phyloP scores from a whole-genome alignment of 2,888 invertebrate species.

The Eurytoma californica region DNA sequence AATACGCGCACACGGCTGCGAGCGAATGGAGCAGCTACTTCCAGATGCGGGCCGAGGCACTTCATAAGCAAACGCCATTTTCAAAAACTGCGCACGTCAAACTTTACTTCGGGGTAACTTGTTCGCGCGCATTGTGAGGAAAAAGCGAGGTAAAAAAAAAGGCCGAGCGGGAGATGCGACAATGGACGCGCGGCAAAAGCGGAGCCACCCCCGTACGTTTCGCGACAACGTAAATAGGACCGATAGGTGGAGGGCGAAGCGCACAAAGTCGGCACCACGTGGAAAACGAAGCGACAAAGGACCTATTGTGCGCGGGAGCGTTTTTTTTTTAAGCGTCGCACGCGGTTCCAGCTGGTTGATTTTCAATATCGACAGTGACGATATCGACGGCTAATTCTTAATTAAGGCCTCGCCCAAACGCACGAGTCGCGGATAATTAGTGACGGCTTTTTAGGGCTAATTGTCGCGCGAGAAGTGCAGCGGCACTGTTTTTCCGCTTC shows the following conservation, averaged over 20 bases:
- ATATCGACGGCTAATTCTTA: too few species aligned
- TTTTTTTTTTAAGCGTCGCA: background rate
- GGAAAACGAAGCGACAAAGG: slow-evolving; percentile 26
- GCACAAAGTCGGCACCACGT: too few species aligned
- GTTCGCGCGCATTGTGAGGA: background rate
- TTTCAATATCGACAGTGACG: too few species aligned
- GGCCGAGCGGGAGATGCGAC: slow-evolving; percentile 17
- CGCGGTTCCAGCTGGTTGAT: too few species aligned
- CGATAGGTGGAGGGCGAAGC: too few species aligned
- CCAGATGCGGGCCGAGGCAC: too few species aligned
- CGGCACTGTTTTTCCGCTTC: background rate
- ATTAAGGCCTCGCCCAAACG: background rate
- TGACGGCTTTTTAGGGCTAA: background rate
- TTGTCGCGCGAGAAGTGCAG: too few species aligned
- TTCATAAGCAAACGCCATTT: too few species aligned
- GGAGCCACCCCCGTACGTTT: background rate
- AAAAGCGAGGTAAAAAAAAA: slow-evolving; percentile 12
- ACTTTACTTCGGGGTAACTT: too few species aligned
- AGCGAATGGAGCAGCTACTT: too few species aligned
- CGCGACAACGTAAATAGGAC: background rate
- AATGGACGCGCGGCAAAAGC: slow-evolving; percentile 30
- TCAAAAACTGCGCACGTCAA: too few species aligned
- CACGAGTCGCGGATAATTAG: slow-evolving; percentile 19
- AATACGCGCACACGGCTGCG: too few species aligned
- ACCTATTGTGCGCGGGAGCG: slow-evolving; percentile 23